Evolutionary conservation across 2,888 invertebrate species (phyloP).

Genomic region (Drosophila villosipedis): DNA sequence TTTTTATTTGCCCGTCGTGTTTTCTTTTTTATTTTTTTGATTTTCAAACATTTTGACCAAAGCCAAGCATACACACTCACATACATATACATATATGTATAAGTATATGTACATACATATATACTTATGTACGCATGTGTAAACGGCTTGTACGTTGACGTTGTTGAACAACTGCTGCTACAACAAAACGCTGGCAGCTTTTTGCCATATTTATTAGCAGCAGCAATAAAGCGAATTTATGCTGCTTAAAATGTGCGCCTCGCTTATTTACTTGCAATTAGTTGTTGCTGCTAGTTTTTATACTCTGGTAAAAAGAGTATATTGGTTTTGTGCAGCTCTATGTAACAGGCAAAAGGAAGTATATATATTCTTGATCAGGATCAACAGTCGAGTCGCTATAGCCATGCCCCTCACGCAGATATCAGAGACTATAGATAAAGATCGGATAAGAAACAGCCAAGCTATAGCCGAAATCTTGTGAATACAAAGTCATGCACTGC

Average conservation of each 20-base stretch:
- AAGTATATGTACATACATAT: not conserved
- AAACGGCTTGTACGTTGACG: conserved; percentile 57
- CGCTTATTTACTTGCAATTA: conserved; percentile 42
- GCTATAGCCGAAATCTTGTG: too few species aligned
- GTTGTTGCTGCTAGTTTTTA: conserved; percentile 25
- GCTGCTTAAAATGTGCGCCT: conserved; percentile 32
- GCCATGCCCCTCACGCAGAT: not conserved
- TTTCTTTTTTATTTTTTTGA: conserved; percentile 17
- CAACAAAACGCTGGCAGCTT: conserved; percentile 40
- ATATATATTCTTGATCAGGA: not conserved
- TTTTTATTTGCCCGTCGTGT: conserved; percentile 42
- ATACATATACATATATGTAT: not conserved
- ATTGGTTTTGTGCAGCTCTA: not conserved
- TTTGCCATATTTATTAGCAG: conserved; percentile 45
- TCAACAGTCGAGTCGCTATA: not conserved
- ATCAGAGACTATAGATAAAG: not conserved
- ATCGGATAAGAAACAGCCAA: too few species aligned
- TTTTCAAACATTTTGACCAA: conserved; percentile 46
- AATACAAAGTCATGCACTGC: too few species aligned
- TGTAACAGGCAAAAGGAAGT: not conserved
- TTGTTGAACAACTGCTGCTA: conserved; percentile 63
- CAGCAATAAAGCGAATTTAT: conserved; percentile 38
- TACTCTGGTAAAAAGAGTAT: not conserved
- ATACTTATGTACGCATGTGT: conserved; percentile 45
- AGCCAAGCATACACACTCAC: conserved; percentile 18